Evolutionary conservation across 2,888 invertebrate species (phyloP).

Genomic region (Tetragnatha montana): DNA sequence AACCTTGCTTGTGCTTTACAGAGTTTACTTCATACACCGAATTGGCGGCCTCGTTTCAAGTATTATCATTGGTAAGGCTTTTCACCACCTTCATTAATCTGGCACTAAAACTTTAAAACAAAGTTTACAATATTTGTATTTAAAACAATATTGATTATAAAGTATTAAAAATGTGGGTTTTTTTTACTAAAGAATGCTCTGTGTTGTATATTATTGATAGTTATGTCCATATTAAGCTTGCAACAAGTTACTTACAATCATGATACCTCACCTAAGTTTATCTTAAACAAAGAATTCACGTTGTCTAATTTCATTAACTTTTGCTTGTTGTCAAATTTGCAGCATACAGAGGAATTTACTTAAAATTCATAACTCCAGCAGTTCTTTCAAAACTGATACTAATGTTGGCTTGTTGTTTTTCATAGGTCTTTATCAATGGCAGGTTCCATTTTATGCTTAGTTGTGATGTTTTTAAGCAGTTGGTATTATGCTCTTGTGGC

Average conservation of each 20-base stretch:
- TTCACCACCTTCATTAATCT: too few relatives aligned
- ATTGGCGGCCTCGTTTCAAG: conserved; percentile 98
- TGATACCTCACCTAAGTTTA: too few relatives aligned
- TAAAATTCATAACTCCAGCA: too few relatives aligned
- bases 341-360: too few relatives aligned
- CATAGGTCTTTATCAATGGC: conserved; percentile 87
- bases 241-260: too few relatives aligned
- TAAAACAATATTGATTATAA: neutral
- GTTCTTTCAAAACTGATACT: too few relatives aligned
- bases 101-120: too few relatives aligned
- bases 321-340: too few relatives aligned
- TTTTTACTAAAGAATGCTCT: neutral
- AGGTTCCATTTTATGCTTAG: conserved; percentile 91
- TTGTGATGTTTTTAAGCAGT: conserved; percentile 98
- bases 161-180: neutral
- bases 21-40: conserved; percentile 94
- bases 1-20: conserved; percentile 99
- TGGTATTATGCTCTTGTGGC: conserved; percentile 97
- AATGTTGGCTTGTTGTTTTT: neutral
- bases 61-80: conserved; percentile 94
- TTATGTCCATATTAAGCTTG: too few relatives aligned
- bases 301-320: too few relatives aligned
- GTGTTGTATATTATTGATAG: too few relatives aligned
- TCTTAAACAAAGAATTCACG: too few relatives aligned
- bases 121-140: neutral